These are phyloP conservation scores for Syngnathus typhle DNA, from an alignment of 2,113 vertebrate species.

Conservation along the genomic window DNA sequence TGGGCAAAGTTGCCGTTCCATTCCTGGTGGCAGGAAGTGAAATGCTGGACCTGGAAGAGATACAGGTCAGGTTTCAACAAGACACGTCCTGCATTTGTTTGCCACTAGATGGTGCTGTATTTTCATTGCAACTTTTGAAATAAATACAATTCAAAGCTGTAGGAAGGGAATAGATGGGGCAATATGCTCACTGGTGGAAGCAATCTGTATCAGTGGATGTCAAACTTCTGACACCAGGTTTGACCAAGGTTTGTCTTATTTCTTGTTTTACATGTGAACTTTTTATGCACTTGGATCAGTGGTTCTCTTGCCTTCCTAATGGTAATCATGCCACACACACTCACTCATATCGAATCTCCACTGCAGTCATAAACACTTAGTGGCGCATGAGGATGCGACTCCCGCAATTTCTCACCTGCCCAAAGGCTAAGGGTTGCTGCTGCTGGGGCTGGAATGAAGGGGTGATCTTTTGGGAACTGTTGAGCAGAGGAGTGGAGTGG, in stretches of 20 bases:
- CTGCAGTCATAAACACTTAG: not conserved
- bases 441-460: constrained; percentile 81
- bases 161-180: not conserved
- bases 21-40: constrained; percentile 82
- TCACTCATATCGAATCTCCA: not conserved
- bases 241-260: not conserved
- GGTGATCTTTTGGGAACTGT: constrained; percentile 82
- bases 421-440: constrained; percentile 82
- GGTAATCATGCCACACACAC: not conserved
- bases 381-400: not conserved
- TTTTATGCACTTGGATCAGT: not conserved
- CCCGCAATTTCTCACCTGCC: constrained; percentile 76
- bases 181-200: not conserved
- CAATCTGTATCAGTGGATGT: not conserved
- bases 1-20: constrained; percentile 91
- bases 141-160: not conserved
- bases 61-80: not conserved
- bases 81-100: not conserved
- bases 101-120: constrained; percentile 41
- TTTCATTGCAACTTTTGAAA: not conserved
- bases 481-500: constrained; percentile 74
- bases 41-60: constrained; percentile 84
- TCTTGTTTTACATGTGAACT: not conserved
- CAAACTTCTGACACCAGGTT: not conserved
- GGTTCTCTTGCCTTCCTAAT: not conserved